phyloP scores from a whole-genome alignment of 2,888 invertebrate genomes.

The Melikaiella ostensackeni region DNA sequence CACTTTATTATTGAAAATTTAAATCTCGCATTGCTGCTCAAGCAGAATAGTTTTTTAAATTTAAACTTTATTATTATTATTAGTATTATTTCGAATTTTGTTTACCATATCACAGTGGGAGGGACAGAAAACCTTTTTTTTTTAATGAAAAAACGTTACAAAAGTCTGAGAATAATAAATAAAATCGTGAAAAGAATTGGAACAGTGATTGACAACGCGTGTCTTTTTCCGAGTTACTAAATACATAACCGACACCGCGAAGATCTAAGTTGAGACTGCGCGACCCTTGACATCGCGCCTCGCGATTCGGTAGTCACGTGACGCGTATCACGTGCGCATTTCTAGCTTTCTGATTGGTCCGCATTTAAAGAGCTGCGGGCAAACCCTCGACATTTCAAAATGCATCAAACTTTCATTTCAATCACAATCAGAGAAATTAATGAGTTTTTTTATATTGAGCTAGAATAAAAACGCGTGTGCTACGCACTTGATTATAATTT shows the following conservation, averaged over 20 bases:
- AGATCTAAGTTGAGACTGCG: conserved; percentile 26
- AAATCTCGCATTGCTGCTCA: too few relatives aligned
- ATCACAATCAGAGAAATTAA: neutral
- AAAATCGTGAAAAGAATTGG: neutral
- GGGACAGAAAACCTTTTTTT: neutral
- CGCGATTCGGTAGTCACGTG: conserved; percentile 28
- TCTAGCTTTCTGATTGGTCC: neutral
- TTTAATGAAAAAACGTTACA: neutral
- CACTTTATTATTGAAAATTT: too few relatives aligned
- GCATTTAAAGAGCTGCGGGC: conserved; percentile 20
- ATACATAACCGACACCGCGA: conserved; percentile 12
- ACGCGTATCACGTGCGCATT: conserved; percentile 15
- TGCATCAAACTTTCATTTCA: conserved; percentile 21
- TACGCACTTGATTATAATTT: too few relatives aligned
- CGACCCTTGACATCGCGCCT: conserved; percentile 39
- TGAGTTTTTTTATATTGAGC: neutral
- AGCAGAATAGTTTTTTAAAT: too few relatives aligned
- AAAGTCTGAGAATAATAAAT: neutral
- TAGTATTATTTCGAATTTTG: neutral
- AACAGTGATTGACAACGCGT: neutral
- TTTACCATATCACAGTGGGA: neutral
- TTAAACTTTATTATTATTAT: neutral
- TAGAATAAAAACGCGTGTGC: too few relatives aligned
- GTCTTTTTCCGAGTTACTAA: neutral
- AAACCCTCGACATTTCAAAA: conserved; percentile 17